Base-by-base conservation (phyloP, 1,140 invertebrate genomes). In the Maniola jurtina region DNA sequence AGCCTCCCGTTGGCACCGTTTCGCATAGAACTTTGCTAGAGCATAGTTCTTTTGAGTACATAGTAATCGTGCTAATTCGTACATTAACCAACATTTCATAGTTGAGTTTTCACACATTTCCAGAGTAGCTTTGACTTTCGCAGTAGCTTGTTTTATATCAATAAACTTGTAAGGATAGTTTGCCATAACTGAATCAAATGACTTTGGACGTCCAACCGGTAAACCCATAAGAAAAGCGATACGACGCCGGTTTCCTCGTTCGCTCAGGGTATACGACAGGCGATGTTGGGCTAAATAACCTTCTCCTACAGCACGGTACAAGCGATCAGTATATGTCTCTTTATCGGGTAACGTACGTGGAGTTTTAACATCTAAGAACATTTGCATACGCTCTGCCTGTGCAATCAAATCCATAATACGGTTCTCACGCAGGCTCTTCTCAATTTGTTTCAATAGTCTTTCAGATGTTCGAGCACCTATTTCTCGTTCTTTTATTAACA, bases 1-100 rank as follows among this genome's bases (percentile, higher is more conserved):
- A 57, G 88, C 91, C 74, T 92, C 89, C 10, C 83, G 73, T 38
- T 92, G 91, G 66, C 92, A 92, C 60, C 91, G 89, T 61, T 92
- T 90, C 0, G 91, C 91, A 62, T 92, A 93, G 48, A 91, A 91
- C 66, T 91, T 90, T 5, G 90, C 86, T n/a, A 92, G 73, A 38
- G 92, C 90, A 71, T 87, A 92, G 73, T 91, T 90, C 58, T 92
- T 92, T 61, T 91, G 82, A n/a, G 89, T 85, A 33, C 80, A 84
- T 34, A 92, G 75, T 54, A 91, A 77, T 34, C 91, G 72, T 11
- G 92, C 80, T 25, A 92, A 66, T 74, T 93, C 92, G 61, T 92
- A 91, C 78, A 91, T 91, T 16, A 92, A 77, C 92, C 92, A 92
- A 73, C 89, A 80, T 79, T 80, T 86, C 92, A 92, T 84, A 71